Base-by-base conservation (phyloP, 2,888 invertebrate genomes). In the Entomobrya proxima region DNA sequence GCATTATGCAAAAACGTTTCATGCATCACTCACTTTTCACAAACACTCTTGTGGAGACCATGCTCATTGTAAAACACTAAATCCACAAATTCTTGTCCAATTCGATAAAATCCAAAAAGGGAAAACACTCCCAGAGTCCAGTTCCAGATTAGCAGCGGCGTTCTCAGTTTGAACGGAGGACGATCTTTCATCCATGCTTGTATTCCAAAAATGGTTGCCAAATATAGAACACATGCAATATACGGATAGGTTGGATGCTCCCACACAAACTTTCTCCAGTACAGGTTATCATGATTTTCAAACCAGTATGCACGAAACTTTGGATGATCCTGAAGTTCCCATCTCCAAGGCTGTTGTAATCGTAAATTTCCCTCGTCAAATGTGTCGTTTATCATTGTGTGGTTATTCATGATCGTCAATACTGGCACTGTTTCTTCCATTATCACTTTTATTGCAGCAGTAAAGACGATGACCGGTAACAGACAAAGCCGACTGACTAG, bases 131-230 rank as follows among this genome's bases (percentile, higher is more conserved):
- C 98, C 91, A 99, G 93, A 85, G 95, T 93, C 86, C 96, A 95
- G 93, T 98, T 99, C 99, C 99, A 99, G 89, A 97, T 92, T 90
- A 96, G 95, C 83, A 99, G 93, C 24, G 96, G 95, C 24, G 96
- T 95, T 88, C 97, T 94, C 76, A 99, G 93, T 91, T 97, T 96
- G 92, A 96, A 98, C 93, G 96, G 95, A 88, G 96, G 96, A 90
- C 98, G 94, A 91, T 95, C 95, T 92, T 96, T 95, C 99, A 99
- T 99, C 91, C 96, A 95, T 91, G 96, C 95, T 92, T 97, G 97
- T 67, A 86, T 24, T 9, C 78, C 86, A 44, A 86, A 86, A 32
- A 86, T 78, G 1, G 50, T 61, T 0, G 55, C 47, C 50, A 86
- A 40, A 50, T 86, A 86, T 18, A 86, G 7, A 2, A 75, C 77